Conservation (phyloP, 1,140 invertebrate species). For the Tetragnatha versicolor region DNA sequence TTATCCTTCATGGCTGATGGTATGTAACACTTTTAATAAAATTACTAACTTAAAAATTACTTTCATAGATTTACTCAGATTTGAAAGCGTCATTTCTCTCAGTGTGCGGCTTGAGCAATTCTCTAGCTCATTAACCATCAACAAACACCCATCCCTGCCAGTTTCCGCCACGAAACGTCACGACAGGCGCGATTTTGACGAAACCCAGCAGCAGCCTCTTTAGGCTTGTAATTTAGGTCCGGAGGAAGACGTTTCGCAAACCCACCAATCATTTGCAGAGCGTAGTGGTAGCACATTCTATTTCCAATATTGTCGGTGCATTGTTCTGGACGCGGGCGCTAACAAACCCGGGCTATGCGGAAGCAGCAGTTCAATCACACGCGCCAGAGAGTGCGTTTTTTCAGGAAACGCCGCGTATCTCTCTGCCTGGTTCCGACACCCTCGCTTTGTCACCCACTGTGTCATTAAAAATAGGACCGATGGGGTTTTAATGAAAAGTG, state of each 20-base stretch:
- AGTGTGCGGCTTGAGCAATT: too few relatives aligned
- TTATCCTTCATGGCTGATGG: constrained; percentile 50
- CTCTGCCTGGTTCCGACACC: background rate
- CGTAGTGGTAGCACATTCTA: constrained; percentile 14
- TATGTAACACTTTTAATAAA: background rate
- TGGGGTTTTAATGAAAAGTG: too few relatives aligned
- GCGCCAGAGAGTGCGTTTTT: constrained; percentile 33
- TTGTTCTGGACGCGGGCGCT: constrained; percentile 22
- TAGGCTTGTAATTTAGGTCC: constrained; percentile 10
- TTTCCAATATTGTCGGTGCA: constrained; percentile 41
- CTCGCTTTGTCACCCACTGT: background rate
- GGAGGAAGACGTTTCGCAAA: constrained; percentile 23
- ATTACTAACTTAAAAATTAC: background rate
- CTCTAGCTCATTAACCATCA: too few relatives aligned
- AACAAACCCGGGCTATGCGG: background rate
- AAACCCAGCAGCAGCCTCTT: too few relatives aligned
- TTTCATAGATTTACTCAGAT: too few relatives aligned
- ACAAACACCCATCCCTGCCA: too few relatives aligned
- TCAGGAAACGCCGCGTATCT: too few relatives aligned
- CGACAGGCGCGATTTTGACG: too few relatives aligned
- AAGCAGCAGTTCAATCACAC: constrained; percentile 47
- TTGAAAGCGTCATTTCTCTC: too few relatives aligned
- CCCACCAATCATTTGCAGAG: constrained; percentile 9
- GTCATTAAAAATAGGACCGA: too few relatives aligned
- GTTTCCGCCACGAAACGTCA: too few relatives aligned